Base-by-base conservation (phyloP, 2,888 invertebrate species). In the Erannis defoliaria region DNA sequence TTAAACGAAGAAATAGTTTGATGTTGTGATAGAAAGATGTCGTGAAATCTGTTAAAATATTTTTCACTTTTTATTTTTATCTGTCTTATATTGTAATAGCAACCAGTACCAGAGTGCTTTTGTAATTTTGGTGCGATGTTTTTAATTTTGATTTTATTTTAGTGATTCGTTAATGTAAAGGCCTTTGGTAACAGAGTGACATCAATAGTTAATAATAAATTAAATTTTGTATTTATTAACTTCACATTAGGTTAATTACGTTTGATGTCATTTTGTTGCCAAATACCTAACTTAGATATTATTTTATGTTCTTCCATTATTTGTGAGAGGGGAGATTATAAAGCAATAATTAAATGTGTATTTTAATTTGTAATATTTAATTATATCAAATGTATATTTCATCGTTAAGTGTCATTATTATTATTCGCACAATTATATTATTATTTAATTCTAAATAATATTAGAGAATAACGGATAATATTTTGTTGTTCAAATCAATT, bases 311-410 rank as follows among this genome's bases (percentile, higher is more conserved):
- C 85, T 88, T 88, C 88, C 88, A 82, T 75, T 53, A 63, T 79
- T 75, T 55, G 26, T 31, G 37, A 50, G 58, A 65, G 76, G 82
- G 83, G 82, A 82, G 84, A 83, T 86, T 80, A 77, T 66, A 78
- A 82, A 90, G 89, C 90, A 90, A 90, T 90, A 90, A 88, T 78
- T 78, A 79, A 79, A 56, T 23, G 21, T 23, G 74, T 77, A 81
- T 80, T 77, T 64, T 81, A 86, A 82, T 85, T 86, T 62, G 72
- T 70, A 71, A 64, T 66, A 62, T 71, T 66, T 66, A 63, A 73
- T 67, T 72, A 66, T 70, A 66, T 72, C 38, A 61, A 77, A 78
- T 81, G 75, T 85, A 78, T 80, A 78, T 78, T 82, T 78, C 42
- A 55, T 45, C 29, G 38, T 50, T 61, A 78, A 68, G 74, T 76